These are phyloP conservation scores for Sebastiscus albofasciatus DNA, from an alignment of 2,797 vertebrate species.

Conservation along the genomic window DNA sequence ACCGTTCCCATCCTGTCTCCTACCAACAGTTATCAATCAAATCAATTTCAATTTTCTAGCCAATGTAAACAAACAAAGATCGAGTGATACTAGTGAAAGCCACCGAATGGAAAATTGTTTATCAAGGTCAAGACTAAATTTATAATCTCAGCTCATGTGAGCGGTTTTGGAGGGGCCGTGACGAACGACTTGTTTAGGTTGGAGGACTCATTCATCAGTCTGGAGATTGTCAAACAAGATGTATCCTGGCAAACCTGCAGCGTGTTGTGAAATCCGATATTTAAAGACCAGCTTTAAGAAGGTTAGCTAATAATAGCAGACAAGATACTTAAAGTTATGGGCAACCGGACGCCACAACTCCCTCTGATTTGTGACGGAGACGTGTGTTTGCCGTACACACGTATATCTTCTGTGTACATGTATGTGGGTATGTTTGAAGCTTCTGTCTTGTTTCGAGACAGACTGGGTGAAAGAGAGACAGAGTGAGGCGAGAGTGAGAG, in stretches of 20 bases:
- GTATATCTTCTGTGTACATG: neutral
- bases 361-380: neutral
- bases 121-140: neutral
- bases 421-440: constrained; percentile 19
- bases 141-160: neutral
- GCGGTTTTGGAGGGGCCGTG: neutral
- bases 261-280: neutral
- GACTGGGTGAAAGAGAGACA: constrained; percentile 1
- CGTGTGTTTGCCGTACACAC: neutral
- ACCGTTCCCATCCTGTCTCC: neutral
- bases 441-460: constrained; percentile 23
- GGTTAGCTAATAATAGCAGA: neutral
- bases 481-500: constrained; percentile 7
- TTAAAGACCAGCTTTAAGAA: neutral
- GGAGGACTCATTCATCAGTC: neutral
- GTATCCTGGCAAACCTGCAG: neutral
- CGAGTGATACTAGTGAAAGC: neutral
- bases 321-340: neutral
- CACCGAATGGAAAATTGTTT: neutral
- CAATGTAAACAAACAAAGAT: neutral
- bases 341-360: neutral
- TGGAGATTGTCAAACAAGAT: neutral
- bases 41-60: too few species aligned
- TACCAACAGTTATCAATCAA: neutral
- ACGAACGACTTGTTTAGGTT: neutral